Evolutionary conservation across 2,797 vertebrate genomes (phyloP), one percentile per base, ranked within the genome.

Genomic region (Myripristis murdjan): DNA sequence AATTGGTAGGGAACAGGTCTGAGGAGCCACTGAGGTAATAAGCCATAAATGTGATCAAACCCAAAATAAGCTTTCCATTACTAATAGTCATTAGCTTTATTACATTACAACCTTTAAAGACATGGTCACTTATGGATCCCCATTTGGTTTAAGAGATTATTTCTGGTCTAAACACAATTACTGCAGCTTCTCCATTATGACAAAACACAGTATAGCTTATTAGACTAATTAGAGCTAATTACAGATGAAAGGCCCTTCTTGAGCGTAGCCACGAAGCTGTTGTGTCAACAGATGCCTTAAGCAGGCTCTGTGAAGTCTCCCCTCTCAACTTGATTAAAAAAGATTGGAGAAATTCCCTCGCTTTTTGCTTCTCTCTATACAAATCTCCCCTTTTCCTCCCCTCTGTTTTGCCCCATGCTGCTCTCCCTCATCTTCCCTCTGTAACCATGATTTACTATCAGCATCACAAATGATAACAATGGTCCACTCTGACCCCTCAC

Each of bases 181-280:
- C 52, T 69, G 55, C 33, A 35, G 76, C 79, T 75, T 87, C 79
- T 84, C 77, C 61, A 82, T 91, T 81, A 87, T 6, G 24, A 80
- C 68, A 80, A 84, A 91, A 91, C 82, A 85, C 84, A 82, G 77
- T 86, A 71, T 24, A 67, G 72, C 80, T 84, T 89, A 88, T 92
- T 91, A 91, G 86, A 73, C 88, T 92, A 93, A 94, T 93, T 91
- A 92, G 87, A 78, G 64, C 82, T 93, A 91, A 94, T 94, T 91
- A 91, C 87, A 86, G 84, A 93, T 89, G 85, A 93, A 91, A 90
- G 82, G 74, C 74, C 73, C 86, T 77, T 83, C 80, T 81, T 59
- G 69, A 90, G 83, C 75, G 75, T 75, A 91, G 69, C 56, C 70
- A 70, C 70, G 52, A 78, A 80, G 71, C 64, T 82, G 82, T 91